A percentile compares a stretch with the other conserved stretches of the same genome.
Conservation (phyloP, 1,140 invertebrate species). For the Cephus cinctus region DNA sequence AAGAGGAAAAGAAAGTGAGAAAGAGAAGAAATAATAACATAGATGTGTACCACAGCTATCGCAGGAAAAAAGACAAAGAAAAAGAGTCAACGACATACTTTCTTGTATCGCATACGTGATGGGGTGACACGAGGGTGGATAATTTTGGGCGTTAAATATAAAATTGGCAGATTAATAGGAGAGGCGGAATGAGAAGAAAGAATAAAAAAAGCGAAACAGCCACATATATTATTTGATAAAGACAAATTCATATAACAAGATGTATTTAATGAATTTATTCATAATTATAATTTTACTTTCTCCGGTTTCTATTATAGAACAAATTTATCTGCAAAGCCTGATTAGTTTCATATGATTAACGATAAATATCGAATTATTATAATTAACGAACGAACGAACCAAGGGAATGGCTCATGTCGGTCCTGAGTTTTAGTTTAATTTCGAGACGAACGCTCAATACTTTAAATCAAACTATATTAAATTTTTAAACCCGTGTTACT, state of each 20-base stretch:
- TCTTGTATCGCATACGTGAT: background rate
- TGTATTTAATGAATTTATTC: slow-evolving; percentile 35
- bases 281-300: slow-evolving; percentile 28
- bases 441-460: too few relatives aligned
- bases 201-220: slow-evolving; percentile 24
- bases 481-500: too few relatives aligned
- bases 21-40: too few relatives aligned
- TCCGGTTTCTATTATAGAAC: too few relatives aligned
- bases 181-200: too few relatives aligned
- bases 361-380: slow-evolving; percentile 29
- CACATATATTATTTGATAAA: slow-evolving; percentile 38
- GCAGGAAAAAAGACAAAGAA: background rate
- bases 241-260: slow-evolving; percentile 19
- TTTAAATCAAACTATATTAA: too few relatives aligned
- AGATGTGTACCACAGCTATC: slow-evolving; percentile 31
- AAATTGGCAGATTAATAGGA: too few relatives aligned
- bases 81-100: background rate
- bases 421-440: slow-evolving; percentile 19
- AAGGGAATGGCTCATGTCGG: slow-evolving; percentile 27
- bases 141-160: too few relatives aligned
- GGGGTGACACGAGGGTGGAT: too few relatives aligned
- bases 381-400: slow-evolving; percentile 19
- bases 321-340: slow-evolving; percentile 33
- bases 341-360: slow-evolving; percentile 43
- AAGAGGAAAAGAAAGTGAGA: too few relatives aligned